Base-by-base conservation (phyloP, 2,888 invertebrate genomes). In the Ochlodes sylvanus region DNA sequence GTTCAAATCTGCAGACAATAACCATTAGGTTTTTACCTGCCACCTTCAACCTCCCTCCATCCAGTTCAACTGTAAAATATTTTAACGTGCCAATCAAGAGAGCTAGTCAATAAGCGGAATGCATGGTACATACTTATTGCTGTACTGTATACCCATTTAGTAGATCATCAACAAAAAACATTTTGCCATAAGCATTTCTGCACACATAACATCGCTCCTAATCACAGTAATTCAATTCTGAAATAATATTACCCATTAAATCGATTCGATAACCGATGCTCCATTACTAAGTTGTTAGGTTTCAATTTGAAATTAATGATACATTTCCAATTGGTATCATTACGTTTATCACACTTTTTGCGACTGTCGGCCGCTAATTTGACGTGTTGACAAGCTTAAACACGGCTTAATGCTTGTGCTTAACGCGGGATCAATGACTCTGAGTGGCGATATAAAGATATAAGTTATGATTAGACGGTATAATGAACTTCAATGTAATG, bases 401-500 rank as follows among this genome's bases (percentile, higher is more conserved):
- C 41, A 68, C 38, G 14, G 15, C 15, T 52, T 50, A 41, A 57
- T 67, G 55, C 55, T 67, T 54, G 44, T 58, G 55, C 55, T 62
- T 41, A 56, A 54, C 58, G 55, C 14, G 62, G 19, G 68, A 68
- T 68, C 68, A 63, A 57, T 19, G 68, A 68, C 68, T 57, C 27
- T 21, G 62, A 55, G 14, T 68, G 56, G 68, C 62, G 27, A 55
- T 62, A 34, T 50, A 12, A 55, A 62, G 62, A 47, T 68, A 67
- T 54, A 57, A 12, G n/a, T 55, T 34, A 58, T 42, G 68, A 68
- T 68, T 68, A 63, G 52, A 32, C 12, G 67, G 69, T 82, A 80
- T 86, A 85, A 85, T 82, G 79, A 84, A 79, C 79, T 81, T 76
- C 77, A 76, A 76, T 79, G 76, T 81, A 78, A 79, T 79, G 69